Evolutionary conservation across 2,888 invertebrate species (phyloP).

Genomic region (Stenichneumon culpator): DNA sequence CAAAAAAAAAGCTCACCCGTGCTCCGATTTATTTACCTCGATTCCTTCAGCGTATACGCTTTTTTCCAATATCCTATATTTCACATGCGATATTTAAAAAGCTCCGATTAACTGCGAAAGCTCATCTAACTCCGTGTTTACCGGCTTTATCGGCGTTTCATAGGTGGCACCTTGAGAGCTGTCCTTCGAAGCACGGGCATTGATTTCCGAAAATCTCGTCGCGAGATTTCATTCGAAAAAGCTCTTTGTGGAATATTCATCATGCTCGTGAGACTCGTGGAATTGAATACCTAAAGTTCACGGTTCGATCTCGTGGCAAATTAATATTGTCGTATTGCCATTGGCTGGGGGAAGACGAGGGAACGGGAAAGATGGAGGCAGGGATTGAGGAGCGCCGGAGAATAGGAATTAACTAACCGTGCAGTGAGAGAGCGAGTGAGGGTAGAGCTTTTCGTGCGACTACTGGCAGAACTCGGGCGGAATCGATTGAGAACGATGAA

Average conservation of each 20-base stretch:
- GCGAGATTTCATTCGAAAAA: not conserved
- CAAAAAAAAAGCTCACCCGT: no score
- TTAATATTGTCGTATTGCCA: conserved; percentile 8
- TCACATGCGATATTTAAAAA: no score
- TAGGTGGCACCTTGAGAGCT: no score
- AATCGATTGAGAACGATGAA: conserved; percentile 5
- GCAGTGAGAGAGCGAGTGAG: not conserved
- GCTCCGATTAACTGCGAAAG: no score
- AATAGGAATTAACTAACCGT: conserved; percentile 6
- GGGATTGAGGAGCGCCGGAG: conserved; percentile 9
- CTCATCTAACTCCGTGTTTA: no score
- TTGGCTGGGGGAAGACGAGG: not conserved
- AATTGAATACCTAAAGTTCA: not conserved
- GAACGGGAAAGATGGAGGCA: not conserved
- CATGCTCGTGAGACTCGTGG: not conserved
- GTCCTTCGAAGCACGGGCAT: not conserved
- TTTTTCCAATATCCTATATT: no score
- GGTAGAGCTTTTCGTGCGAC: not conserved
- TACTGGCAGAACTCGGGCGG: not conserved
- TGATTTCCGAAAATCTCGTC: no score
- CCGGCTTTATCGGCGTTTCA: no score
- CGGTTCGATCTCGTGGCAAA: conserved; percentile 11
- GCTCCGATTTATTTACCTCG: no score
- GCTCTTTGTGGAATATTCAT: not conserved
- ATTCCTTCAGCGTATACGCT: no score